Evolutionary conservation across 2,113 vertebrate genomes (phyloP), one percentile per base, ranked within the genome.

Genomic region (Phalacrocorax carbo): DNA sequence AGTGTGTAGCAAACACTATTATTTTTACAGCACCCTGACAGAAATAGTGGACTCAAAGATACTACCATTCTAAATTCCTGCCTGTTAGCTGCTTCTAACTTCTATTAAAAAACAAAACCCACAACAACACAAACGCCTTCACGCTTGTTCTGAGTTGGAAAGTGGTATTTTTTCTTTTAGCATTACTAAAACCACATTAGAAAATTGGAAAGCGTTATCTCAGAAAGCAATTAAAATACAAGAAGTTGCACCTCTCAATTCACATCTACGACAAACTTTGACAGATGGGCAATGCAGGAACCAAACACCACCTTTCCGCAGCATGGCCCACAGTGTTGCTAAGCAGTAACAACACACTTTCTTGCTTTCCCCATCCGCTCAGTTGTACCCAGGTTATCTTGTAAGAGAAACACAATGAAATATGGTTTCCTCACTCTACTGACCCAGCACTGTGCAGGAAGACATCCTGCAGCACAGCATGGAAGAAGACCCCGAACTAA

Each of bases 301-400:
- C 66, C 61, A 57, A 91, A 65, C 54, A 46, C 21, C 81, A 85
- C 89, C 84, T 69, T 89, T 90, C 89, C 6, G 7, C 84, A 69
- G 94, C 34, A 36, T 0, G 27, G 84, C 66, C 62, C 23, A 26
- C 13, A 38, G 62, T 17, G 93, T 77, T 95, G 94, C 93, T 94
- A 93, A 90, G 92, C 95, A 96, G 62, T 83, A 86, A 83, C 76
- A 91, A 88, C 76, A 61, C 66, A 61, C 46, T 82, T 64, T 65
- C 84, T 62, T 80, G 87, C 78, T 82, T 81, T 90, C 48, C 27
- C 36, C 36, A 42, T 82, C 81, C 38, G 0, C 70, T 52, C 76
- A 40, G 80, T 80, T 23, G 34, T 54, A 92, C 64, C 1, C 7
- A 38, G 90, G 80, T 85, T 79, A 94, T 85, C 87, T 87, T 49